Conservation (phyloP, 2,888 invertebrate species). For the Fragum sueziense region DNA sequence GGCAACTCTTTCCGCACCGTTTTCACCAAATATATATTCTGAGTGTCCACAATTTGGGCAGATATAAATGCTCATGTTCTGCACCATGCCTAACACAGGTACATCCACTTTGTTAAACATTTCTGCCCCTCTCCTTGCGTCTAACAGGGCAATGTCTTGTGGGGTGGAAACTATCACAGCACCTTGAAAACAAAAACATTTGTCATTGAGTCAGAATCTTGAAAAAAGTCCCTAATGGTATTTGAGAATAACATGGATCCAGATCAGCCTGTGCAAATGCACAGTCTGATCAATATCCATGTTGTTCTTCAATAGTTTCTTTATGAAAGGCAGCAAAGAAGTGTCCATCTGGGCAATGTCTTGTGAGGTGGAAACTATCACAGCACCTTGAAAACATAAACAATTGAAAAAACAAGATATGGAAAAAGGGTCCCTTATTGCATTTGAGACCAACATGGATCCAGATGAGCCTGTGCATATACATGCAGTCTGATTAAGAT, state of each 20-base stretch:
- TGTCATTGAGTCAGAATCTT: too few species aligned
- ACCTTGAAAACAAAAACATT: conserved; percentile 84
- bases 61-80: conserved; percentile 93
- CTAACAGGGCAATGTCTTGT: conserved; percentile 93
- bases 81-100: conserved; percentile 91
- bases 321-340: too few species aligned
- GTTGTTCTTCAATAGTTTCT: too few species aligned
- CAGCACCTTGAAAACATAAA: conserved; percentile 87
- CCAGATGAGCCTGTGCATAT: too few species aligned
- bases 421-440: too few species aligned
- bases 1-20: conserved; percentile 85
- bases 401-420: too few species aligned
- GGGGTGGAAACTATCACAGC: conserved; percentile 96
- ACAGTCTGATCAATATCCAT: too few species aligned
- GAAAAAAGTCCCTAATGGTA: too few species aligned
- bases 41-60: conserved; percentile 91
- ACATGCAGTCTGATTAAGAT: too few species aligned
- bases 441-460: too few species aligned
- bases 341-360: conserved; percentile 93
- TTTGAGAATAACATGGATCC: too few species aligned
- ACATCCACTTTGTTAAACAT: conserved; percentile 91
- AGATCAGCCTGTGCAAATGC: too few species aligned
- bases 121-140: conserved; percentile 91
- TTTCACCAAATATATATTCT: conserved; percentile 89
- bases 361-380: conserved; percentile 97